Percentiles rank a stretch among this genome's conserved stretches.
These are phyloP conservation scores for Ruditapes philippinarum DNA, from an alignment of 1,140 invertebrate genomes.

Conservation along the genomic window DNA sequence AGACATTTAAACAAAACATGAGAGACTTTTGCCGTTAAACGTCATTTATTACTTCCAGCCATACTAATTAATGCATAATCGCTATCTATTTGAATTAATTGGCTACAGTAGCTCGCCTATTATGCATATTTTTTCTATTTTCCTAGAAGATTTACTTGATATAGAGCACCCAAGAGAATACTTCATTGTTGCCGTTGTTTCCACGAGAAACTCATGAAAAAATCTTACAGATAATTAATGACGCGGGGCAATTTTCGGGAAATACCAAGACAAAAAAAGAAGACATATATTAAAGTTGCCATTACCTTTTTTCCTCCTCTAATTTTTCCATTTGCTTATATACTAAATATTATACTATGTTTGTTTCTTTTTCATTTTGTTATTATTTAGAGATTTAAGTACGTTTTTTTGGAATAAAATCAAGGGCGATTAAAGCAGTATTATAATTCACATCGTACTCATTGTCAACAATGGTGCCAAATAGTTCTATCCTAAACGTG, in stretches of 20 bases:
- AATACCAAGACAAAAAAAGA: constrained; percentile 2
- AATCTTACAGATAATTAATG: constrained; percentile 16
- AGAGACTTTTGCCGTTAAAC: neutral
- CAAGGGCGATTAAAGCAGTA: too few relatives aligned
- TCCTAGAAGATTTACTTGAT: neutral
- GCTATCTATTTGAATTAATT: constrained; percentile 15
- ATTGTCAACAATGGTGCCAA: too few relatives aligned
- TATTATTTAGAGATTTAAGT: too few relatives aligned
- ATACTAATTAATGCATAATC: constrained; percentile 1
- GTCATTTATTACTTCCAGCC: neutral
- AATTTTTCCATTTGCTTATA: too few relatives aligned
- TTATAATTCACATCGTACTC: too few relatives aligned
- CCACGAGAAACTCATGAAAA: neutral
- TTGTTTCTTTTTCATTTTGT: too few relatives aligned
- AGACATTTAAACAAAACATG: neutral
- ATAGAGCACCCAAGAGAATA: neutral
- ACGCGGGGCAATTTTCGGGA: neutral
- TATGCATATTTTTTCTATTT: constrained; percentile 22
- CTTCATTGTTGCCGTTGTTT: neutral
- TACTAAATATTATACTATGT: too few relatives aligned
- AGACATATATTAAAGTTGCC: too few relatives aligned
- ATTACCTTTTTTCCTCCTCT: too few relatives aligned
- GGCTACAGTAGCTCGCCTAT: neutral
- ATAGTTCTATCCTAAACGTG: too few relatives aligned
- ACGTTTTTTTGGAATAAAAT: too few relatives aligned